Conservation (phyloP, 2,797 vertebrate species). For the Eupleurogrammus muticus region DNA sequence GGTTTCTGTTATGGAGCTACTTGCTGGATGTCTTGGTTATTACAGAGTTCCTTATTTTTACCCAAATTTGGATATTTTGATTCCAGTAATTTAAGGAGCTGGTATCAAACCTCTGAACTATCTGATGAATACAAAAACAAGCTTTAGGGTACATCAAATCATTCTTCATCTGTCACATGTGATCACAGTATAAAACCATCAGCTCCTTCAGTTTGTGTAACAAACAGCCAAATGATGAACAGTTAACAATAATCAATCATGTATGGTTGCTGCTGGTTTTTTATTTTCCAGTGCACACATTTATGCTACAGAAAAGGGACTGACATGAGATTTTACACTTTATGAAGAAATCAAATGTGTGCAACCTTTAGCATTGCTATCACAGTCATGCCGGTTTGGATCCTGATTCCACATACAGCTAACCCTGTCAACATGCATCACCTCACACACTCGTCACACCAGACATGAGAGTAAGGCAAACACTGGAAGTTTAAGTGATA, state of each 20-base stretch:
- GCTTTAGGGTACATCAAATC: neutral
- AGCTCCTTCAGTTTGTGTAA: too few species aligned
- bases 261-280: neutral
- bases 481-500: constrained; percentile 95
- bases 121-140: neutral
- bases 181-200: too few species aligned
- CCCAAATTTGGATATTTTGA: too few species aligned
- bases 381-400: neutral
- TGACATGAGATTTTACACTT: neutral
- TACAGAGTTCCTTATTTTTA: too few species aligned
- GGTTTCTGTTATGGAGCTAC: too few species aligned
- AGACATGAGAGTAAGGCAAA: constrained; percentile 84
- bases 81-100: too few species aligned
- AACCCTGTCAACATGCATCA: constrained; percentile 74
- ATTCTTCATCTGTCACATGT: too few species aligned
- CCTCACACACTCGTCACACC: constrained; percentile 70
- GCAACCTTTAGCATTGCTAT: neutral
- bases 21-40: too few species aligned
- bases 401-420: constrained; percentile 3
- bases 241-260: neutral
- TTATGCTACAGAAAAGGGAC: neutral
- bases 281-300: neutral
- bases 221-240: too few species aligned
- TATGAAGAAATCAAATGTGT: too few species aligned
- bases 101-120: too few species aligned